Evolutionary conservation across 2,888 invertebrate species (phyloP).

Genomic region (Idaea biselata): DNA sequence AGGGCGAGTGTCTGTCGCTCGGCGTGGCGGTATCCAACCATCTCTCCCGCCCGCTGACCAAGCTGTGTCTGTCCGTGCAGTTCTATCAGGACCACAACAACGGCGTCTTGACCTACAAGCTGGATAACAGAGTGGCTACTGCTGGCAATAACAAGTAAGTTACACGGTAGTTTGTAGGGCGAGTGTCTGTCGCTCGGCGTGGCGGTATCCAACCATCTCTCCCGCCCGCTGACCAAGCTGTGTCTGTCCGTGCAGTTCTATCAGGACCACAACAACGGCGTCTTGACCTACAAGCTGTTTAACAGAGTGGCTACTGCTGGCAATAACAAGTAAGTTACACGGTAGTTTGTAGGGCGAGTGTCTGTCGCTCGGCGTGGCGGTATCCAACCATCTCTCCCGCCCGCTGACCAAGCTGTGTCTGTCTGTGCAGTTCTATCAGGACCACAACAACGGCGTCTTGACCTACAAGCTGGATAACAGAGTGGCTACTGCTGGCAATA

Average conservation of each 20-base stretch:
- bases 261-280: conserved; percentile 94
- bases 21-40: conserved; percentile 89
- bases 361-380: conserved; percentile 85
- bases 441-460: conserved; percentile 89
- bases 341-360: conserved; percentile 82
- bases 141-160: conserved; percentile 90
- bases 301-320: conserved; percentile 92
- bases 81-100: conserved; percentile 96
- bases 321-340: conserved; percentile 84
- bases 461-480: conserved; percentile 92
- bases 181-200: conserved; percentile 88
- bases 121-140: conserved; percentile 91
- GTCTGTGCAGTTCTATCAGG: conserved; percentile 93
- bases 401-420: conserved; percentile 86
- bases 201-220: conserved; percentile 88
- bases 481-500: conserved; percentile 91
- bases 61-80: conserved; percentile 87
- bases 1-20: conserved; percentile 88
- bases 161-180: conserved; percentile 59
- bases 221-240: conserved; percentile 85
- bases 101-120: conserved; percentile 89
- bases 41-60: conserved; percentile 86
- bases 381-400: conserved; percentile 88
- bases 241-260: conserved; percentile 91
- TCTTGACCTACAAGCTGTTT: conserved; percentile 88